Evolutionary conservation across 2,797 vertebrate species (phyloP), one percentile per base, ranked within the genome.

Genomic region (Catamblyrhynchus diadema): DNA sequence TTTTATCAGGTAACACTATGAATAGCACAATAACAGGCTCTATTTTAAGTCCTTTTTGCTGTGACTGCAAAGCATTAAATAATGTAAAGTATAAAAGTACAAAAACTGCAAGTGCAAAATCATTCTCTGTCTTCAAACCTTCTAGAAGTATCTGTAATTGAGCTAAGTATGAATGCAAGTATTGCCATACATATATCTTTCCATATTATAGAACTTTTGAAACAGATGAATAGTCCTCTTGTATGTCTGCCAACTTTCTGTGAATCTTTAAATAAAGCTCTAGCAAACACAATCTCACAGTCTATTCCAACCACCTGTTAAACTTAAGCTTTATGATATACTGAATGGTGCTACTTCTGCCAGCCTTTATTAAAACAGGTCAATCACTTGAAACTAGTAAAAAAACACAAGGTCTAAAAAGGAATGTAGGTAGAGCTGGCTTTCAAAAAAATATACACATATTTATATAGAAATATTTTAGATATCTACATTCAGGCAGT

Each of bases 401-500:
- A 93, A 88, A 41, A 6, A 30, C 16, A 6, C 6, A 23, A 50
- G 14, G 57, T 65, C 65, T 80, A 12, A 50, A 77, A 81, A 25
- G 2, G 22, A 4, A 21, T 6, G 15, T 6, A 45, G 3, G 9
- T 42, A 54, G 24, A 24, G 8, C 4, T 10, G 48, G 4, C 8
- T 45, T 88, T 89, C 37, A 39, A 23, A 61, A 18, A 15, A 57
- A 57, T 32, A 37, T 7, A 39, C 0, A 0, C 1, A 25, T 32
- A 56, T 67, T 41, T 17, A 67, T 59, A n/a, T 9, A 64, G 18
- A 81, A 84, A 64, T 45, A 44, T 66, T 28, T 86, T 51, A 28
- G 1, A 5, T 53, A 19, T 51, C 5, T 56, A 59, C 32, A n/a
- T n/a, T 17, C 1, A 6, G 14, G 4, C 0, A 57, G 22, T 18